These are phyloP conservation scores for Orthonevra nobilis DNA, from an alignment of 2,888 invertebrate genomes.

Conservation along the genomic window DNA sequence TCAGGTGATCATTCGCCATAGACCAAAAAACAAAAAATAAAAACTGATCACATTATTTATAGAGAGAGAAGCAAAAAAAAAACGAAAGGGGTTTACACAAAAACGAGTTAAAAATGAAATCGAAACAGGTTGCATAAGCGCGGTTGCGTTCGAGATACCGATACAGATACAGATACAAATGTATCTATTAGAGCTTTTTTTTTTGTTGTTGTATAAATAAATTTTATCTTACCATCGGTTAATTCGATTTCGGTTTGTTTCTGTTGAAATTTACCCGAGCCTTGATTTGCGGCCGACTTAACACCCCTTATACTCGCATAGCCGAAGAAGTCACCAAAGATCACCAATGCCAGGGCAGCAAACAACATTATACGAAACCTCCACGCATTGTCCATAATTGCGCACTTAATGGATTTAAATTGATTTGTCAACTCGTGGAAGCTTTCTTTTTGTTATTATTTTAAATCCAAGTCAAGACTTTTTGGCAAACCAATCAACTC, in stretches of 20 bases:
- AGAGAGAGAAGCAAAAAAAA: constrained; percentile 23
- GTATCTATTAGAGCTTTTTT: background rate
- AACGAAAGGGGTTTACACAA: constrained; percentile 42
- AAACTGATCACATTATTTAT: too few species aligned
- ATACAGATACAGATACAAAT: too few species aligned
- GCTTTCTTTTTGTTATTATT: too few species aligned
- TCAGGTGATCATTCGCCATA: constrained; percentile 31
- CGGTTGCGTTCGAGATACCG: constrained; percentile 40
- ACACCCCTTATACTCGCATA: constrained; percentile 78
- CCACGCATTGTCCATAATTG: constrained; percentile 79
- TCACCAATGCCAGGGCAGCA: constrained; percentile 77
- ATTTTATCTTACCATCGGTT: constrained; percentile 77
- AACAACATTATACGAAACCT: constrained; percentile 79
- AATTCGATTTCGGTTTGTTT: constrained; percentile 79
- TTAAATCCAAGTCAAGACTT: too few species aligned
- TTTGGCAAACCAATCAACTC: too few species aligned
- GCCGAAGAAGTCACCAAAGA: constrained; percentile 79
- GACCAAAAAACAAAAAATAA: constrained; percentile 1
- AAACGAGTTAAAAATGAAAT: constrained; percentile 54
- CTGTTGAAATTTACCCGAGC: constrained; percentile 77
- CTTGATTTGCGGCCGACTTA: constrained; percentile 77
- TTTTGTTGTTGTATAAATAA: too few species aligned
- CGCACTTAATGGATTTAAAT: too few species aligned
- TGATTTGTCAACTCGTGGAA: too few species aligned
- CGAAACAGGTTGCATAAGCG: constrained; percentile 64